A percentile compares a stretch with the other conserved stretches of the same genome.
phyloP scores from a whole-genome alignment of 2,797 vertebrate species.

The Botia kubotai region DNA sequence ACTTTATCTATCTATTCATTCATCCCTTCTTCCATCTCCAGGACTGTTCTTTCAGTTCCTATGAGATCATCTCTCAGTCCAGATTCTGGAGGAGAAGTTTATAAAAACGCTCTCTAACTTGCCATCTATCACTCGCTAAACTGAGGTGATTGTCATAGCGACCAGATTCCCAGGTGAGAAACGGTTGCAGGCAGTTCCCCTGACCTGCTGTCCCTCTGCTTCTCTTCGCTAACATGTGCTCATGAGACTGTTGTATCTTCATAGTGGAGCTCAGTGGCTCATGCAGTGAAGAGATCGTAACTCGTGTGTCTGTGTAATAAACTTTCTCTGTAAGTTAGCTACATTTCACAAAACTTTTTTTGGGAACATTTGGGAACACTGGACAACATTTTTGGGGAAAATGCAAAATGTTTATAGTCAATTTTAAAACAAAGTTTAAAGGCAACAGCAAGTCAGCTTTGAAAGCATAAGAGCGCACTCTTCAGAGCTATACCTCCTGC shows the following conservation, averaged over 20 bases:
- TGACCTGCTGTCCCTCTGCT: conserved; percentile 27
- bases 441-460: too few relatives aligned
- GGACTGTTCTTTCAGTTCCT: background rate
- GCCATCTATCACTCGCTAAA: conserved; percentile 3
- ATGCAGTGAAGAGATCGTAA: background rate
- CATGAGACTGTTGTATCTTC: background rate
- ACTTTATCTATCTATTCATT: too few relatives aligned
- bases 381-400: too few relatives aligned
- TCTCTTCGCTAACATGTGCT: background rate
- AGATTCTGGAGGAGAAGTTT: background rate
- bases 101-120: background rate
- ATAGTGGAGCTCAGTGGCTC: background rate
- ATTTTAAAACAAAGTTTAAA: too few relatives aligned
- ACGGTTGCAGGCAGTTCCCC: conserved; percentile 39
- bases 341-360: too few relatives aligned
- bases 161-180: conserved; percentile 46
- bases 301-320: too few relatives aligned
- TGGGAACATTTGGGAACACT: too few relatives aligned
- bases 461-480: too few relatives aligned
- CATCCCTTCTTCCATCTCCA: background rate
- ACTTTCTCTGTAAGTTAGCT: too few relatives aligned
- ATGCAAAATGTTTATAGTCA: too few relatives aligned
- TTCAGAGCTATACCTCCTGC: too few relatives aligned
- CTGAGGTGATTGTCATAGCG: conserved; percentile 54
- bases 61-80: background rate